These are phyloP conservation scores for Pheosia gnoma DNA, from an alignment of 2,888 invertebrate species.

Conservation along the genomic window DNA sequence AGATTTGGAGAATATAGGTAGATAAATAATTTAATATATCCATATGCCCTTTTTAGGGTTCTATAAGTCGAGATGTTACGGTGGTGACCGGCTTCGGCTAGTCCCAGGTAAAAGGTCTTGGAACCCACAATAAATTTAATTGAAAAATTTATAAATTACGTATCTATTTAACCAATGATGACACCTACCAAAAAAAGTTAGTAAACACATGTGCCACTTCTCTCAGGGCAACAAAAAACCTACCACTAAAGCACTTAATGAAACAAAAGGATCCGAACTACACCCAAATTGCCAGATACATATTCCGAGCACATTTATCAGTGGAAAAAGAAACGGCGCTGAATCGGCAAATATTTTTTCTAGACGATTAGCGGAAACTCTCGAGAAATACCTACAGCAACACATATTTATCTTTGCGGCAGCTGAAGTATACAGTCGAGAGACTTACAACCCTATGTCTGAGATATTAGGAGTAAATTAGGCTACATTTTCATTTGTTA, in stretches of 20 bases:
- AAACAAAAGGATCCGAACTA: constrained; percentile 67
- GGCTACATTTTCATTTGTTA: constrained; percentile 5
- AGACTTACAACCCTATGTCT: constrained; percentile 19
- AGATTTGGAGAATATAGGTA: not conserved
- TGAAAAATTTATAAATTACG: too few species aligned
- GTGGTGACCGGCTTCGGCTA: too few species aligned
- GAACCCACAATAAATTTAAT: too few species aligned
- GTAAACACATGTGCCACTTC: constrained; percentile 40
- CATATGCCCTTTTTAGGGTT: too few species aligned
- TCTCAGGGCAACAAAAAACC: constrained; percentile 48
- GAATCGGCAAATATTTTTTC: constrained; percentile 82
- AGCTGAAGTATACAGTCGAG: not conserved
- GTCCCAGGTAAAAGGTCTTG: too few species aligned
- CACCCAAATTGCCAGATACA: constrained; percentile 69
- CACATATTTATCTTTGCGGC: constrained; percentile 37
- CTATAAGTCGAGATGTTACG: too few species aligned
- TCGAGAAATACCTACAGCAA: constrained; percentile 71
- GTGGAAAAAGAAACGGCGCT: constrained; percentile 68
- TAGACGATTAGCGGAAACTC: constrained; percentile 78
- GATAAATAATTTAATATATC: too few species aligned
- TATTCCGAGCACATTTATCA: constrained; percentile 77
- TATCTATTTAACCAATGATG: too few species aligned
- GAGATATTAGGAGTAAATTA: constrained; percentile 38
- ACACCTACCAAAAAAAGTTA: not conserved
- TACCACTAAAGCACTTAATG: constrained; percentile 57